Evolutionary conservation across 2,113 vertebrate species (phyloP).

Genomic region (Takifugu bimaculatus): DNA sequence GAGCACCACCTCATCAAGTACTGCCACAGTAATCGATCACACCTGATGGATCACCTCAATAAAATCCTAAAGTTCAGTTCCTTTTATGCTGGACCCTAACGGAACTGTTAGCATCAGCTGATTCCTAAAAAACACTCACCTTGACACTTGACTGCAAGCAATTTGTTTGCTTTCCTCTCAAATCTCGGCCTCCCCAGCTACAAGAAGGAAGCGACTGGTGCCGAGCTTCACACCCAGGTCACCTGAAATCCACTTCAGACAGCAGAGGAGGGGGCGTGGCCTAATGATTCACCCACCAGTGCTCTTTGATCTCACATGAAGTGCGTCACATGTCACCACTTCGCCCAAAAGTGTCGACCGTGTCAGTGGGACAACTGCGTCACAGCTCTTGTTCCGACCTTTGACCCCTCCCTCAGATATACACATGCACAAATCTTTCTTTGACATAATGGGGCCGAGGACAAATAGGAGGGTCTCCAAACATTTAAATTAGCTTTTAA

Average conservation of each 20-base stretch:
- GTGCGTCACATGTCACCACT: conserved; percentile 5
- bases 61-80: too few relatives aligned
- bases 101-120: too few relatives aligned
- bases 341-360: neutral
- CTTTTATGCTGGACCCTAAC: too few relatives aligned
- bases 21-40: too few relatives aligned
- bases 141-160: neutral
- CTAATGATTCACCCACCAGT: conserved; percentile 17
- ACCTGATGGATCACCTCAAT: too few relatives aligned
- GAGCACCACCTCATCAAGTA: too few relatives aligned
- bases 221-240: conserved; percentile 35
- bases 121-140: too few relatives aligned
- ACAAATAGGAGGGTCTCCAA: neutral
- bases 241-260: conserved; percentile 24
- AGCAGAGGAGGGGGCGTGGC: conserved; percentile 20
- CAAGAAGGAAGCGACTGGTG: conserved; percentile 26
- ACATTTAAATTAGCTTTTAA: too few relatives aligned
- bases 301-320: conserved; percentile 31
- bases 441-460: conserved; percentile 42
- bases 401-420: conserved; percentile 18
- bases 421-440: conserved; percentile 26
- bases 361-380: conserved; percentile 23
- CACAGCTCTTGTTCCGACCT: conserved; percentile 23
- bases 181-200: conserved; percentile 2
- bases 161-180: conserved; percentile 2